These are phyloP conservation scores for Seladonia tumulorum DNA, from an alignment of 2,888 invertebrate species.

Conservation along the genomic window DNA sequence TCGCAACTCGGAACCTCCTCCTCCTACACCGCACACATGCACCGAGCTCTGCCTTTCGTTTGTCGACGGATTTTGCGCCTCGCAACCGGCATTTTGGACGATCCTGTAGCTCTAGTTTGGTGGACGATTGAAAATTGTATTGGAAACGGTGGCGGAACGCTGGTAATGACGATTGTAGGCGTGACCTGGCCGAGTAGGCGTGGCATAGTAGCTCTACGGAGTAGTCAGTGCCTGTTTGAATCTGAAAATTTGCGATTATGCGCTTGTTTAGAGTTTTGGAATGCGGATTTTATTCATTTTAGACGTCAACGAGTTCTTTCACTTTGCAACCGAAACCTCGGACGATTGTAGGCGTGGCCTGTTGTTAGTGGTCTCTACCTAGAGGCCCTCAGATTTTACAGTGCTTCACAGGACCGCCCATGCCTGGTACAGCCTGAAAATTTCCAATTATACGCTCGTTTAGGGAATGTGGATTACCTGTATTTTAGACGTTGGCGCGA, in stretches of 20 bases:
- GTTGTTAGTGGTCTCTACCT: too few species aligned
- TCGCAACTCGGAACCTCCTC: conserved; percentile 33
- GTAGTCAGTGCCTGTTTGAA: too few species aligned
- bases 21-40: conserved; percentile 28
- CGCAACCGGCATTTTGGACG: neutral
- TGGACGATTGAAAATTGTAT: neutral
- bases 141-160: neutral
- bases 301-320: neutral
- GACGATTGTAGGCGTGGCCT: too few species aligned
- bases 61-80: conserved; percentile 47
- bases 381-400: too few species aligned
- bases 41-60: conserved; percentile 30
- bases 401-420: too few species aligned
- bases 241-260: neutral
- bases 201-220: neutral
- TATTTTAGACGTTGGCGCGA: too few species aligned
- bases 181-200: neutral
- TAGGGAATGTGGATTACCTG: too few species aligned
- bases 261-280: neutral
- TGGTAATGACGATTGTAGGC: neutral
- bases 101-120: neutral
- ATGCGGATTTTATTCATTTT: neutral
- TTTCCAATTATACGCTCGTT: too few species aligned
- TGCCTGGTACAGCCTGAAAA: too few species aligned
- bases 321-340: too few species aligned